Evolutionary conservation across 2,797 vertebrate species (phyloP).

Genomic region (Bovichtus diacanthus): DNA sequence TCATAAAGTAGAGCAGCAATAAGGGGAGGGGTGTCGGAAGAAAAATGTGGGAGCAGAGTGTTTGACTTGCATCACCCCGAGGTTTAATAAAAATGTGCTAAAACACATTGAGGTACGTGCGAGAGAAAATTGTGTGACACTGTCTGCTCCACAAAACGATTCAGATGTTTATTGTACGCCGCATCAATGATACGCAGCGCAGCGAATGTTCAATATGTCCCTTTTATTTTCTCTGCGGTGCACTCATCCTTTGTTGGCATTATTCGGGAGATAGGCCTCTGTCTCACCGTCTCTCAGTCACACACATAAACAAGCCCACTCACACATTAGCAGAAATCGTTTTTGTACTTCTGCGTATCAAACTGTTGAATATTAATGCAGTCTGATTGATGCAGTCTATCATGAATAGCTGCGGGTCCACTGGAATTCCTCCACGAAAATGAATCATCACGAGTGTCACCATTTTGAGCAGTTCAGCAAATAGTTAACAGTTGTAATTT

Average conservation of each 20-base stretch:
- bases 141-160: slow-evolving; percentile 59
- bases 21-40: slow-evolving; percentile 50
- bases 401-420: slow-evolving; percentile 63
- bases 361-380: slow-evolving; percentile 73
- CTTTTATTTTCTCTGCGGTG: slow-evolving; percentile 54
- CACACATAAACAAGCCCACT: slow-evolving; percentile 40
- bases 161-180: slow-evolving; percentile 72
- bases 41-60: slow-evolving; percentile 58
- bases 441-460: slow-evolving; percentile 65
- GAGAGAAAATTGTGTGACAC: slow-evolving; percentile 51
- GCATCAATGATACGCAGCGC: slow-evolving; percentile 43
- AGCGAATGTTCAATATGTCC: slow-evolving; percentile 74
- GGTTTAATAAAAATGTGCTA: slow-evolving; percentile 79
- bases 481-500: slow-evolving; percentile 52
- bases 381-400: slow-evolving; percentile 72
- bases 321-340: slow-evolving; percentile 48
- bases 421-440: slow-evolving; percentile 66
- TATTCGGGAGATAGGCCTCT: slow-evolving; percentile 29
- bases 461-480: slow-evolving; percentile 39
- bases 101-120: slow-evolving; percentile 78
- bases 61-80: slow-evolving; percentile 70
- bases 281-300: slow-evolving; percentile 44
- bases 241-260: slow-evolving; percentile 64
- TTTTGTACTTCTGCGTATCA: slow-evolving; percentile 50
- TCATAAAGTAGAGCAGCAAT: slow-evolving; percentile 49